A percentile compares a stretch with the other conserved stretches of the same genome.
Evolutionary conservation across 2,797 vertebrate species (phyloP).

Genomic region (Tolypeutes matacus): DNA sequence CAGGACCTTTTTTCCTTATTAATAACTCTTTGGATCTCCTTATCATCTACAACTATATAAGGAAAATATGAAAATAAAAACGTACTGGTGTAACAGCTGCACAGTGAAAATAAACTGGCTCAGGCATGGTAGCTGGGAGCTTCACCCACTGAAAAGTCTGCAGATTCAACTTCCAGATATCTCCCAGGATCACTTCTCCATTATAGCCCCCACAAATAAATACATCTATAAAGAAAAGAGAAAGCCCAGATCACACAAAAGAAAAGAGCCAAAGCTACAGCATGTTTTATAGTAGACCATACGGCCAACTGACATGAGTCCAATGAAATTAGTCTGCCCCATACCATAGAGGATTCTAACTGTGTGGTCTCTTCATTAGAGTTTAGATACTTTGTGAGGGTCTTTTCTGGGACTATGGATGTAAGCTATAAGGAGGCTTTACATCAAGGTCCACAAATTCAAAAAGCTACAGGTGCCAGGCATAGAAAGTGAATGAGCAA

Average conservation of each 20-base stretch:
- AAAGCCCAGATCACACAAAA: neutral
- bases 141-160: conserved; percentile 97
- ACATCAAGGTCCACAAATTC: neutral
- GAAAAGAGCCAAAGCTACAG: neutral
- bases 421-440: neutral
- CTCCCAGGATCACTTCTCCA: conserved; percentile 95
- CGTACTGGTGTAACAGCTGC: conserved; percentile 98
- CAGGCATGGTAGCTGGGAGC: conserved; percentile 96
- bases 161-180: conserved; percentile 97
- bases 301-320: neutral
- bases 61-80: conserved; percentile 57
- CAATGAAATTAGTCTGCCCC: neutral
- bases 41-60: neutral
- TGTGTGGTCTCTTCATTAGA: neutral
- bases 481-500: neutral
- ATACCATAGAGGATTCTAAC: neutral
- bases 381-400: neutral
- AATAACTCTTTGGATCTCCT: neutral
- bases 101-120: conserved; percentile 99
- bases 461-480: neutral
- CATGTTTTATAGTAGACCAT: neutral
- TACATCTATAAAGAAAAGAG: conserved; percentile 90
- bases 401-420: neutral
- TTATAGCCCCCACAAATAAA: conserved; percentile 99
- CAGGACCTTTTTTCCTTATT: conserved; percentile 36